Conservation (phyloP, 2,888 invertebrate genomes). For the Dolichomitus sp. region DNA sequence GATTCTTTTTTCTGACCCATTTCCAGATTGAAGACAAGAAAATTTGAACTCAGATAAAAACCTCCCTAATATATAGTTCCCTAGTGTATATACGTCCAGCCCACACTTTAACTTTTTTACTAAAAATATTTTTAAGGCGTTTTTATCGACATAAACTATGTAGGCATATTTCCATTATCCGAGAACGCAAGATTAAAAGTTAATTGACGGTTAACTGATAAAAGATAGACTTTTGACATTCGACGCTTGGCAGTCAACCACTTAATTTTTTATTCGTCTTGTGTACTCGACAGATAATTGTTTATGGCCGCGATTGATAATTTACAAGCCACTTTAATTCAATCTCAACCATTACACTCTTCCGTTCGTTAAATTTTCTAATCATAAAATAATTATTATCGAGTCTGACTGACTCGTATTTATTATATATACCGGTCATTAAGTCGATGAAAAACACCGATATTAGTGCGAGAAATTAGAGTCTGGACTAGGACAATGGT, state of each 20-base stretch:
- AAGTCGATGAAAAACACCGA: slow-evolving; percentile 28
- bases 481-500: slow-evolving; percentile 20
- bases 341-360: not conserved
- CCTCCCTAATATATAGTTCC: no score
- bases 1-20: no score
- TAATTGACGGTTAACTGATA: slow-evolving; percentile 55
- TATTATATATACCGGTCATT: not conserved
- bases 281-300: slow-evolving; percentile 34
- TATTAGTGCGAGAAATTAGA: slow-evolving; percentile 18
- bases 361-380: slow-evolving; percentile 6
- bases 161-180: no score
- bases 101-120: no score
- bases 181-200: no score
- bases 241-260: slow-evolving; percentile 25
- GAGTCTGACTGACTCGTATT: not conserved
- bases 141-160: no score
- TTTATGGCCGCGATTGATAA: slow-evolving; percentile 54
- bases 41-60: no score
- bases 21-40: no score
- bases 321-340: slow-evolving; percentile 36
- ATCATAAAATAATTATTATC: slow-evolving; percentile 29
- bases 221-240: slow-evolving; percentile 39
- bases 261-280: not conserved
- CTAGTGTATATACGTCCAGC: no score
- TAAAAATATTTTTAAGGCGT: no score